Conservation (phyloP, 2,113 vertebrate species). For the Pseudopodoces humilis region DNA sequence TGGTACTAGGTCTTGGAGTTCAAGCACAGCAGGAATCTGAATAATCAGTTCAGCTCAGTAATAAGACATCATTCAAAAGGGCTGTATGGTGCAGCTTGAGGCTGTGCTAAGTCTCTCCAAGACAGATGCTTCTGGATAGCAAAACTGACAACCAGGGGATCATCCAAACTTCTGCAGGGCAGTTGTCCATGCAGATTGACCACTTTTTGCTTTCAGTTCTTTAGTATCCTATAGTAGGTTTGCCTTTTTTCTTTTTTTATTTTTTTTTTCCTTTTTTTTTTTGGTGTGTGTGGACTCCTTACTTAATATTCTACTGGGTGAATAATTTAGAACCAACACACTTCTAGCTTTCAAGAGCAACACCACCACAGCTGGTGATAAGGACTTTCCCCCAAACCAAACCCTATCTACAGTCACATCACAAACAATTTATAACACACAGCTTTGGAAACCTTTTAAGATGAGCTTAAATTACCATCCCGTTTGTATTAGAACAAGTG, state of each 20-base stretch:
- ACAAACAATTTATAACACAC: background rate
- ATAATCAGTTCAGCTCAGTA: conserved; percentile 38
- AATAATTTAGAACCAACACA: background rate
- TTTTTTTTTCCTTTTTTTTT: no score
- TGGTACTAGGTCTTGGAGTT: background rate
- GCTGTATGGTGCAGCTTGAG: conserved; percentile 9
- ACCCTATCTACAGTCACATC: background rate
- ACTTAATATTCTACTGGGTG: background rate
- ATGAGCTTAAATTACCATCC: background rate
- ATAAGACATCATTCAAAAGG: conserved; percentile 23
- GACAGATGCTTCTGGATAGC: conserved; percentile 6
- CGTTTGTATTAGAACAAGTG: background rate
- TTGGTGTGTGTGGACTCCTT: background rate
- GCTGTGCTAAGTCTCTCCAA: background rate
- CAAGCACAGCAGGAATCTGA: background rate
- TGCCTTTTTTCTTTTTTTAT: background rate
- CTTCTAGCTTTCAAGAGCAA: background rate
- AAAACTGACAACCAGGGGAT: conserved; percentile 30
- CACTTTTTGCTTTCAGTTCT: background rate
- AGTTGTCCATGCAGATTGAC: background rate
- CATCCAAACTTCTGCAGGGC: conserved; percentile 1
- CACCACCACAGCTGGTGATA: background rate
- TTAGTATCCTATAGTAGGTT: background rate
- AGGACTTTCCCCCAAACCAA: background rate
- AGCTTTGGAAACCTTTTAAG: background rate